A percentile compares a stretch with the other conserved stretches of the same genome.
Conservation (phyloP, 1,140 invertebrate genomes). For the Tetragonula clypearis region DNA sequence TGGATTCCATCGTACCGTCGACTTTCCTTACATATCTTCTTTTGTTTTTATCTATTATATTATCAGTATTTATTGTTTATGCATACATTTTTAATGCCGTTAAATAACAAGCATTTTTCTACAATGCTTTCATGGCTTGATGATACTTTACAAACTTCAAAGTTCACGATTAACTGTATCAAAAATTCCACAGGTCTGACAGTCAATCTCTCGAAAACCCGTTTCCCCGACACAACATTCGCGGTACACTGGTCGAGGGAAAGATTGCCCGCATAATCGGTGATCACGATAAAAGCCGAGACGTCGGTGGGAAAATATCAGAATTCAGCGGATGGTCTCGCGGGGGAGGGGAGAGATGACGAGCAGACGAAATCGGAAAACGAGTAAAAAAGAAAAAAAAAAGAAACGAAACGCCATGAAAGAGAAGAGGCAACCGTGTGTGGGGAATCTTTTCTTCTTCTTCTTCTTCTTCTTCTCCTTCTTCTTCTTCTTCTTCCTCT, state of each 20-base stretch:
- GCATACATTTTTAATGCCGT: too few relatives aligned
- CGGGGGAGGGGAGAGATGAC: neutral
- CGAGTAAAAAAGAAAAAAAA: neutral
- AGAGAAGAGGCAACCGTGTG: slow-evolving; percentile 19
- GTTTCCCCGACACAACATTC: neutral
- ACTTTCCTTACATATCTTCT: too few relatives aligned
- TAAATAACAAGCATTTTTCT: too few relatives aligned
- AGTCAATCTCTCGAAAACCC: neutral
- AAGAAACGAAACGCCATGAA: neutral
- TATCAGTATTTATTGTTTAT: too few relatives aligned
- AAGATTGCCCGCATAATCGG: slow-evolving; percentile 21
- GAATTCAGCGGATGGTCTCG: neutral
- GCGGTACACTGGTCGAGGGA: neutral
- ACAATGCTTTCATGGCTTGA: too few relatives aligned
- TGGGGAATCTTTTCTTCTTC: neutral
- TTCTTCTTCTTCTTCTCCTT: too few relatives aligned
- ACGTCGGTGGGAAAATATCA: slow-evolving; percentile 35
- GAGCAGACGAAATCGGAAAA: neutral
- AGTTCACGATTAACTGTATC: neutral
- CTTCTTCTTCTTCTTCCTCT: too few relatives aligned
- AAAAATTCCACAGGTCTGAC: too few relatives aligned
- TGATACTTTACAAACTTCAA: too few relatives aligned
- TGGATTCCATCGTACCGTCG: too few relatives aligned
- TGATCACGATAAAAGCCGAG: slow-evolving; percentile 23
- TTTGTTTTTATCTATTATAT: too few relatives aligned